phyloP scores from a whole-genome alignment of 2,797 vertebrate genomes.

The Cryptoprocta ferox region DNA sequence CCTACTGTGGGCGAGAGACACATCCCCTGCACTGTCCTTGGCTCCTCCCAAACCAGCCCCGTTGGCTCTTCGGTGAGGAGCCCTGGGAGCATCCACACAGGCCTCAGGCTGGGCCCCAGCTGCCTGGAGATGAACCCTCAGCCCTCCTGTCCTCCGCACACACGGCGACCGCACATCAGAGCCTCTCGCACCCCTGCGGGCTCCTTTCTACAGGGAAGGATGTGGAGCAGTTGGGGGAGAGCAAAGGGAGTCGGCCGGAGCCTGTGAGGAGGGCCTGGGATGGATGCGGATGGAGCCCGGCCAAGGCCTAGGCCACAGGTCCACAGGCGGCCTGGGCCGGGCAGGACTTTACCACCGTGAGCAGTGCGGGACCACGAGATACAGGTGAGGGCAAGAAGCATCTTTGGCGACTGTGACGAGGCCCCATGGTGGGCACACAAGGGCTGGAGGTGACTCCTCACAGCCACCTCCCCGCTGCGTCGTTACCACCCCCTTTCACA shows the following conservation, averaged over 20 bases:
- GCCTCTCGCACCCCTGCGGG: too few relatives aligned
- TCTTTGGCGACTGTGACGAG: too few relatives aligned
- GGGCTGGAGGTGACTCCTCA: background rate
- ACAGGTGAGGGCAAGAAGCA: too few relatives aligned
- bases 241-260: background rate
- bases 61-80: conserved; percentile 55
- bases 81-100: background rate
- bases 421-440: too few relatives aligned
- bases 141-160: background rate
- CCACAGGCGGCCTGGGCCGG: too few relatives aligned
- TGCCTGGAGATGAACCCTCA: background rate
- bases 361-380: background rate
- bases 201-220: background rate
- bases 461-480: background rate
- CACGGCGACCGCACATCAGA: background rate
- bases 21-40: too few relatives aligned
- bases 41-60: background rate
- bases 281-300: too few relatives aligned
- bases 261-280: background rate
- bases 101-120: background rate
- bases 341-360: background rate
- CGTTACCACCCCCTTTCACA: background rate
- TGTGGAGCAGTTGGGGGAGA: background rate
- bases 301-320: background rate
- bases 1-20: background rate